Evolutionary conservation across 1,140 invertebrate genomes (phyloP).

Genomic region (Neodiprion pinetum): DNA sequence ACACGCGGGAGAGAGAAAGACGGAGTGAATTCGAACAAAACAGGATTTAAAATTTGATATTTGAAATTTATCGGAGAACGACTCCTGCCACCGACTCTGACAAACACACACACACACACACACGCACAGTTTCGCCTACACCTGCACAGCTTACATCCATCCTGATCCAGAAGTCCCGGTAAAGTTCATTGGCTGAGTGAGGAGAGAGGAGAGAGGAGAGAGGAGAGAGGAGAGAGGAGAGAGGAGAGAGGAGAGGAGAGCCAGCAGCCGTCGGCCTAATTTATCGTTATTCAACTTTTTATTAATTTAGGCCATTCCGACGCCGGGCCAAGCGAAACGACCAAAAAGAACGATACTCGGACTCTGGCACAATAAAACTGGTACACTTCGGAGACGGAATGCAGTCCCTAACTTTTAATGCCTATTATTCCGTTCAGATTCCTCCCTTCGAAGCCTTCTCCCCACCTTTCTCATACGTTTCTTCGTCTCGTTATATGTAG

Average conservation of each 20-base stretch:
- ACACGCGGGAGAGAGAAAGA: neutral
- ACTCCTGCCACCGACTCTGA: constrained; percentile 16
- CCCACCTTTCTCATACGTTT: neutral
- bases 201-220: constrained; percentile 10
- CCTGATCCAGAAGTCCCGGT: constrained; percentile 11
- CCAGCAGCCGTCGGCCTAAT: constrained; percentile 52
- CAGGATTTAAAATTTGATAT: constrained; percentile 56
- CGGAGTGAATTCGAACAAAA: constrained; percentile 15
- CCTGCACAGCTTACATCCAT: neutral
- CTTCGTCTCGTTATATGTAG: too few relatives aligned
- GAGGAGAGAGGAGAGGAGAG: constrained; percentile 16
- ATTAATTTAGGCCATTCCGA: constrained; percentile 59
- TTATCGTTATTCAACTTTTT: constrained; percentile 62
- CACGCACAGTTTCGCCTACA: neutral
- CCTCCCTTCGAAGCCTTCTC: neutral
- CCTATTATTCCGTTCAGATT: neutral
- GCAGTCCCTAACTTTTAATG: constrained; percentile 7
- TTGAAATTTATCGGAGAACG: constrained; percentile 59
- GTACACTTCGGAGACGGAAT: constrained; percentile 4
- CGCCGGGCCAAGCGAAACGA: constrained; percentile 32
- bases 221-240: constrained; percentile 11
- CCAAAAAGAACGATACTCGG: neutral
- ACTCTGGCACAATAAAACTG: neutral
- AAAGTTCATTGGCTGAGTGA: constrained; percentile 13
- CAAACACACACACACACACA: too few relatives aligned